Percentiles rank a stretch among this genome's conserved stretches.
Conservation (phyloP, 1,140 invertebrate species). For the Homalodisca vitripennis region DNA sequence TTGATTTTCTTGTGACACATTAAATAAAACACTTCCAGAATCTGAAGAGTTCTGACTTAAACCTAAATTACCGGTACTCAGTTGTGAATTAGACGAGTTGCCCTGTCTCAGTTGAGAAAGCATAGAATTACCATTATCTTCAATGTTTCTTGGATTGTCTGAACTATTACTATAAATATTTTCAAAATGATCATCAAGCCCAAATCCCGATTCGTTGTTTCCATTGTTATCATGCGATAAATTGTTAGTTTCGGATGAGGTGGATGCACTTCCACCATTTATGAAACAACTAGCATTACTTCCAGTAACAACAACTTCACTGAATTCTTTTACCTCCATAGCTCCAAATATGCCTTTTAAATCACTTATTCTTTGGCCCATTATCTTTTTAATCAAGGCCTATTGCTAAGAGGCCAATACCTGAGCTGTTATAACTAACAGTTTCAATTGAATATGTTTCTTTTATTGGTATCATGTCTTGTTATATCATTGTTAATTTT, state of each 20-base stretch:
- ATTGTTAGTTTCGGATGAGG: background rate
- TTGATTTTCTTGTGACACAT: constrained; percentile 4
- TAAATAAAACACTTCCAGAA: background rate
- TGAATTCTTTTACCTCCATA: constrained; percentile 40
- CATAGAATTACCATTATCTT: constrained; percentile 31
- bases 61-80: background rate
- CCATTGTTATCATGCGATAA: constrained; percentile 34
- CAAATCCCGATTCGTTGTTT: constrained; percentile 31
- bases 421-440: background rate
- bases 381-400: constrained; percentile 33
- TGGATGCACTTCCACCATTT: constrained; percentile 13
- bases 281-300: constrained; percentile 31
- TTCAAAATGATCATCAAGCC: constrained; percentile 41
- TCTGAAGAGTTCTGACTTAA: background rate
- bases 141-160: constrained; percentile 32
- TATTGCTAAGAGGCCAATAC: background rate
- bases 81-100: background rate
- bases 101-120: background rate
- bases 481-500: background rate
- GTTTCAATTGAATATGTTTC: no score
- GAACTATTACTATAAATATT: constrained; percentile 39
- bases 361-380: constrained; percentile 44
- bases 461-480: background rate
- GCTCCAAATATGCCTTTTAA: constrained; percentile 40
- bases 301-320: constrained; percentile 35